Percentiles rank a stretch among this genome's conserved stretches.
Conservation (phyloP, 1,140 invertebrate species). For the Ceratoteleas bidentatus region DNA sequence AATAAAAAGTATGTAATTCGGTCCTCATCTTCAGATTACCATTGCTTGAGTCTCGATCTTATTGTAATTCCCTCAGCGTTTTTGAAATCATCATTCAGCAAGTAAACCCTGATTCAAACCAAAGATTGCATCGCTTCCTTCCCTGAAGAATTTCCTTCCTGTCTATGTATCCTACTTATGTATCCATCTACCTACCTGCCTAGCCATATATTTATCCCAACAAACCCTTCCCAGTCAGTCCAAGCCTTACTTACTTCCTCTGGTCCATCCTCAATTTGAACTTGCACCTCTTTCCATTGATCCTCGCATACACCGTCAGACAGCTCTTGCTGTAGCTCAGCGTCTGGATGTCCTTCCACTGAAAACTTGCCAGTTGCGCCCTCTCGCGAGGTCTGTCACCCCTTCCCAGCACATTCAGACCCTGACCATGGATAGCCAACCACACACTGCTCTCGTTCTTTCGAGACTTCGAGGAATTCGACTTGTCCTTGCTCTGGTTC, state of each 20-base stretch:
- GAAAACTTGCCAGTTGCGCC: conserved; percentile 75
- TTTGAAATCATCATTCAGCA: too few species aligned
- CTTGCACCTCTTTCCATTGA: conserved; percentile 85
- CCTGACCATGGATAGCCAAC: conserved; percentile 78
- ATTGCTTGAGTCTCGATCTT: too few species aligned
- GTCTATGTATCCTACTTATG: too few species aligned
- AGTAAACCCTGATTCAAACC: too few species aligned
- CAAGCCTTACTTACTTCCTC: conserved; percentile 87
- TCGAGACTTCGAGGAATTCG: conserved; percentile 61
- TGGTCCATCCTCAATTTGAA: conserved; percentile 88
- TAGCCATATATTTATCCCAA: too few species aligned
- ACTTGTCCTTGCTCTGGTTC: conserved; percentile 66
- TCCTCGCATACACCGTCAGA: conserved; percentile 84
- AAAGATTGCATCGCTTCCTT: too few species aligned
- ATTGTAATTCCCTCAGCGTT: too few species aligned
- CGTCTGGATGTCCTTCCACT: conserved; percentile 88
- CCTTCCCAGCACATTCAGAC: conserved; percentile 76
- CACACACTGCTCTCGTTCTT: conserved; percentile 79
- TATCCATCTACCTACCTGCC: too few species aligned
- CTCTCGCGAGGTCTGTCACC: conserved; percentile 73
- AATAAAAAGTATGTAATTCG: too few species aligned
- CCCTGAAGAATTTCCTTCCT: too few species aligned
- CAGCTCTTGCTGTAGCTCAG: conserved; percentile 88
- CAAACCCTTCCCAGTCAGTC: too few species aligned
- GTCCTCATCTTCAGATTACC: too few species aligned